Percentiles rank a stretch among this genome's conserved stretches.
Evolutionary conservation across 2,888 invertebrate genomes (phyloP).

Genomic region (Ormyrus nitidulus): DNA sequence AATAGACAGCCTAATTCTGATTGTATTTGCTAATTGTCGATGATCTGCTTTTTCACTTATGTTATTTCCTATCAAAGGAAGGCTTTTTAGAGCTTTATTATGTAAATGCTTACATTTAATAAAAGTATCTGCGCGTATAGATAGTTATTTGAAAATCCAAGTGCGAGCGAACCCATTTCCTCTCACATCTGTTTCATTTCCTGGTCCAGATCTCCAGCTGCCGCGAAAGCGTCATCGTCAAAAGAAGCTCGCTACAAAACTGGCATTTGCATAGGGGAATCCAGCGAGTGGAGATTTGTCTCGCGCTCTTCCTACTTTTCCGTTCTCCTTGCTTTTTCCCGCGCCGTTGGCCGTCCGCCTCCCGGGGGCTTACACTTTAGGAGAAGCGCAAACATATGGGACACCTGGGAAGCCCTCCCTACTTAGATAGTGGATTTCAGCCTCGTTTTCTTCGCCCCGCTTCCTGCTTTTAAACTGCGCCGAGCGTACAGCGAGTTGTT

Average conservation of each 20-base stretch:
- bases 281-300: constrained; percentile 39
- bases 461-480: too few species aligned
- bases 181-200: too few species aligned
- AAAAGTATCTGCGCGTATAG: too few species aligned
- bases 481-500: too few species aligned
- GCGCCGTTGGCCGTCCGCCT: constrained; percentile 50
- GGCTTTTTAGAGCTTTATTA: too few species aligned
- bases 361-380: constrained; percentile 64
- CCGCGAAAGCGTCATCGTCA: neutral
- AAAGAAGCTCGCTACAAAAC: neutral
- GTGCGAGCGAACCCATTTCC: too few species aligned
- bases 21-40: too few species aligned
- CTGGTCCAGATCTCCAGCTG: neutral
- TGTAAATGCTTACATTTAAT: too few species aligned
- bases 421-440: constrained; percentile 67
- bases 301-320: constrained; percentile 58
- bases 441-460: constrained; percentile 41
- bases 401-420: constrained; percentile 65
- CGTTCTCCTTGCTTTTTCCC: constrained; percentile 58
- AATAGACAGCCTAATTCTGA: too few species aligned
- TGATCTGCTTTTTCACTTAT: too few species aligned
- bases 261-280: constrained; percentile 40
- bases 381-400: constrained; percentile 65
- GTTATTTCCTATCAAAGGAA: too few species aligned
- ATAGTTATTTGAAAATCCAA: too few species aligned